Base-by-base conservation (phyloP, 2,113 vertebrate genomes). In the Tenebrosternarchus preto region DNA sequence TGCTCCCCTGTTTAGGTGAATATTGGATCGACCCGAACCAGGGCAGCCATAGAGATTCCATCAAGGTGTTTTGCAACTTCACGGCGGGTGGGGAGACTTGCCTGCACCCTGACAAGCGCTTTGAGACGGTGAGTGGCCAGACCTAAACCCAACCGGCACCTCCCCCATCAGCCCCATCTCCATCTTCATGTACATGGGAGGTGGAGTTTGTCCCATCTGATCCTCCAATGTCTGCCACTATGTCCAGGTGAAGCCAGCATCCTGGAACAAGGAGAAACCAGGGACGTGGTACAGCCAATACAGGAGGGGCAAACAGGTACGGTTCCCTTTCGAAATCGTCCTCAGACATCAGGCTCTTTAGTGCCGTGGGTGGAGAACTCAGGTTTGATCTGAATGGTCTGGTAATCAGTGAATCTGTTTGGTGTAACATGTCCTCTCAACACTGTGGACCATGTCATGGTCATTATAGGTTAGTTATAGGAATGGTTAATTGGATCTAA, bases 11-110 rank as follows among this genome's bases (percentile, higher is more conserved):
- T 46, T 53, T 78, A 98, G 97, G 97, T 22, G 95, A 98, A 3
- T 98, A 97, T 85, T 98, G 96, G 96, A 97, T 98, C 55, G 97
- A 98, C 85, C 97, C 97, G 69, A 98, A 98, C 88, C 96, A 98
- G 84, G 97, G 97, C 61, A 96, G 96, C 60, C 76, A 95, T 46
- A 82, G 87, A 25, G 96, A 98, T 43, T 93, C 96, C 0, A 88
- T 98, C 88, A 94, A 89, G 72, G 96, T 98, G 39, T 96, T 93
- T 88, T 98, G 97, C 86, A 98, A 98, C 90, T 98, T 97, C 90
- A 96, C 95, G 0, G 95, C 95, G 0, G 94, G 94, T 1, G 97
- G 97, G 5, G 94, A 98, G 81, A 98, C 96, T 56, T 98, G 97
- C 57, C 91, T 98, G 11, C 91, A 92, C 75, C 96, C 97, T 0